A percentile compares a stretch with the other conserved stretches of the same genome.
These are phyloP conservation scores for Camponotus floridanus DNA, from an alignment of 1,140 invertebrate species.

Conservation along the genomic window DNA sequence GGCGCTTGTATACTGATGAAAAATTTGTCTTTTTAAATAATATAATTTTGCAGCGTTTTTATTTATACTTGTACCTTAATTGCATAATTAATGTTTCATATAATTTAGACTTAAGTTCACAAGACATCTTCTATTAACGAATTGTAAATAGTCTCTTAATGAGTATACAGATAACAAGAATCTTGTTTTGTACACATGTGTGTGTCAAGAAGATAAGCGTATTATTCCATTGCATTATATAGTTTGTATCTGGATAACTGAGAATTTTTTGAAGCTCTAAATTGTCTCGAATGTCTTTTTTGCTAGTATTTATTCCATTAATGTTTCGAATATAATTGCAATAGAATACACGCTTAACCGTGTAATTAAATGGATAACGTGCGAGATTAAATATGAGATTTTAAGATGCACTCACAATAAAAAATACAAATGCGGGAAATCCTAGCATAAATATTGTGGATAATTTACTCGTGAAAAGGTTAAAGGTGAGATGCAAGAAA, in stretches of 20 bases:
- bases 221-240: conserved; percentile 13
- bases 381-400: conserved; percentile 48
- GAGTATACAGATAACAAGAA: not conserved
- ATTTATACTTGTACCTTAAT: not conserved
- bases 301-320: conserved; percentile 35
- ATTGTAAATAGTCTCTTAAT: not conserved
- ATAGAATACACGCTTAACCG: not conserved
- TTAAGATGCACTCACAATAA: conserved; percentile 22
- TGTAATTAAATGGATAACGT: conserved; percentile 46
- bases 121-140: not conserved
- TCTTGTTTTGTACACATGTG: not conserved
- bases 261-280: conserved; percentile 11
- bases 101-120: not conserved
- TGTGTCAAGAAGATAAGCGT: not conserved
- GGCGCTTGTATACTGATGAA: not conserved
- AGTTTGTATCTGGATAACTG: not conserved
- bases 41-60: not conserved
- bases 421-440: conserved; percentile 19
- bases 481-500: conserved; percentile 36
- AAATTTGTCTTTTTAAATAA: conserved; percentile 9
- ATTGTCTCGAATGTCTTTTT: not conserved
- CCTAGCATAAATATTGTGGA: conserved; percentile 28
- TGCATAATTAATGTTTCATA: not conserved
- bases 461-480: conserved; percentile 50
- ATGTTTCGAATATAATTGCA: conserved; percentile 8